Evolutionary conservation across 1,140 invertebrate genomes (phyloP).

Genomic region (Pogonomyrmex barbatus): DNA sequence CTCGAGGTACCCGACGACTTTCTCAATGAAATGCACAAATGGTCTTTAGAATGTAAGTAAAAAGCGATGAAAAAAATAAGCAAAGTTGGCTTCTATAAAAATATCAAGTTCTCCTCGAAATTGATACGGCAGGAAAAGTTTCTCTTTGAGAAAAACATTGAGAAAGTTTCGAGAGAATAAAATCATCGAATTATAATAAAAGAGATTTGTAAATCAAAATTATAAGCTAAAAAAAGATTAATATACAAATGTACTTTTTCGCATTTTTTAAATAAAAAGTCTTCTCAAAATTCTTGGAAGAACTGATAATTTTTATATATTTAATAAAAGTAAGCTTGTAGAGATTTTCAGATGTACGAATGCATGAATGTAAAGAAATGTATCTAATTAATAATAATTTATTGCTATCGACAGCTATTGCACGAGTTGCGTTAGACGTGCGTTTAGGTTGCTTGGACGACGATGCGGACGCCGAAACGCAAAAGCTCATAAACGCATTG

Average conservation of each 20-base stretch:
- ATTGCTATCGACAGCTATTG: conserved; percentile 89
- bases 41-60: conserved; percentile 93
- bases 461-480: conserved; percentile 88
- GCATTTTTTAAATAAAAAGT: not conserved
- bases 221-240: not conserved
- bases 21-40: conserved; percentile 94
- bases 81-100: not conserved
- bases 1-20: conserved; percentile 91
- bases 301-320: not conserved
- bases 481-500: conserved; percentile 92
- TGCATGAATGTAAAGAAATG: not conserved
- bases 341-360: not conserved
- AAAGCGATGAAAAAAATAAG: not conserved
- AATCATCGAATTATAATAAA: not conserved
- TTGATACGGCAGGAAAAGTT: not conserved
- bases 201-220: not conserved
- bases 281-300: not conserved
- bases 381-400: conserved; percentile 34
- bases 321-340: not conserved
- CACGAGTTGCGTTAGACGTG: conserved; percentile 92
- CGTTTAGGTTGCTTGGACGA: conserved; percentile 91
- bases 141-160: not conserved
- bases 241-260: not conserved
- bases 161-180: not conserved
- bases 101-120: not conserved